Percentiles rank a stretch among this genome's conserved stretches.
Evolutionary conservation across 2,888 invertebrate genomes (phyloP).

Genomic region (Melieria crassipennis): DNA sequence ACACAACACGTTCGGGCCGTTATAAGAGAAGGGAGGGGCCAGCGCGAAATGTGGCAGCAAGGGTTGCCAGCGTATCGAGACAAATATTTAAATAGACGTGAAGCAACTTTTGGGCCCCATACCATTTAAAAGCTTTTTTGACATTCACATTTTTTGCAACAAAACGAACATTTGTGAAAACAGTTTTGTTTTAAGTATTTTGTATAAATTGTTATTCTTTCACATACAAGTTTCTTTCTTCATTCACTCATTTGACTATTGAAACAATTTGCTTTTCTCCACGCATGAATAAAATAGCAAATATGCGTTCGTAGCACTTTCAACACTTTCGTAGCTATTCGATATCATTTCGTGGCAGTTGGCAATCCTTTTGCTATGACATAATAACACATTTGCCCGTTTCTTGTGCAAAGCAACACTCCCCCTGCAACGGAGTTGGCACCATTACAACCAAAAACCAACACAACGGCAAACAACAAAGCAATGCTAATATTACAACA

Average conservation of each 20-base stretch:
- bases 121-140: no score
- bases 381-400: slow-evolving; percentile 57
- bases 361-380: slow-evolving; percentile 37
- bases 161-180: background rate
- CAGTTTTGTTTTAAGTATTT: slow-evolving; percentile 18
- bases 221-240: no score
- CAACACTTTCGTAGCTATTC: no score
- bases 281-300: no score
- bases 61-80: no score
- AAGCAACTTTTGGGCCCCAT: no score
- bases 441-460: slow-evolving; percentile 37
- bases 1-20: background rate
- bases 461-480: slow-evolving; percentile 9
- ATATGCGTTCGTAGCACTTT: no score
- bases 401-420: slow-evolving; percentile 44
- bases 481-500: slow-evolving; percentile 17
- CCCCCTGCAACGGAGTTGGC: slow-evolving; percentile 19
- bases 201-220: background rate
- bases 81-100: no score
- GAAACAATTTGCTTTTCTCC: no score
- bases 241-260: no score
- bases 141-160: background rate
- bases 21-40: no score
- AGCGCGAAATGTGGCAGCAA: no score
- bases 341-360: slow-evolving; percentile 2